Evolutionary conservation across 2,113 vertebrate genomes (phyloP).

Genomic region (Sturnira hondurensis): DNA sequence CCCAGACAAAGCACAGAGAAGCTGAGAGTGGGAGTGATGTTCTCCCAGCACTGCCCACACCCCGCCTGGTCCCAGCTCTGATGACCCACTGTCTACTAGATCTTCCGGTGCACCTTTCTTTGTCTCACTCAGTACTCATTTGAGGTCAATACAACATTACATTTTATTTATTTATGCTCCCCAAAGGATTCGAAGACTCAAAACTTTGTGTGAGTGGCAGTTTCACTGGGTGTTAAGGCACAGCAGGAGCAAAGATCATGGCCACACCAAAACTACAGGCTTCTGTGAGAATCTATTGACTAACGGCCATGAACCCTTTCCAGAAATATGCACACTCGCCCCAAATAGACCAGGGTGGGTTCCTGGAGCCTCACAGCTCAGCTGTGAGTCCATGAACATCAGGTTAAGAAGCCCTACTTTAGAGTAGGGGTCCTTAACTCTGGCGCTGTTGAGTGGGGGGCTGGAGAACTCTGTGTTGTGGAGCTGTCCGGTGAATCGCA

Average conservation of each 20-base stretch:
- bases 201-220: background rate
- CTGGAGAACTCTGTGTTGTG: background rate
- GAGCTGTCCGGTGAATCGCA: too few relatives aligned
- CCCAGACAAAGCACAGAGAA: background rate
- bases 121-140: background rate
- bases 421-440: background rate
- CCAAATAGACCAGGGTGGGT: background rate
- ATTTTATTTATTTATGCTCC: background rate
- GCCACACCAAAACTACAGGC: background rate
- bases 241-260: background rate
- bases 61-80: background rate
- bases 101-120: background rate
- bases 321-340: background rate
- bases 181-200: background rate
- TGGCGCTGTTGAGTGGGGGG: background rate
- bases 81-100: background rate
- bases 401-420: background rate
- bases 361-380: background rate
- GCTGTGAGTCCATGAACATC: background rate
- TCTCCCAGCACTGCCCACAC: fast-evolving
- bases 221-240: background rate
- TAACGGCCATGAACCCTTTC: fast-evolving
- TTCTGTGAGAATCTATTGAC: background rate
- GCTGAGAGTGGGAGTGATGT: background rate
- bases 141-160: background rate